A percentile compares a stretch with the other conserved stretches of the same genome.
phyloP scores from a whole-genome alignment of 2,113 vertebrate species.

The Saccopteryx leptura region DNA sequence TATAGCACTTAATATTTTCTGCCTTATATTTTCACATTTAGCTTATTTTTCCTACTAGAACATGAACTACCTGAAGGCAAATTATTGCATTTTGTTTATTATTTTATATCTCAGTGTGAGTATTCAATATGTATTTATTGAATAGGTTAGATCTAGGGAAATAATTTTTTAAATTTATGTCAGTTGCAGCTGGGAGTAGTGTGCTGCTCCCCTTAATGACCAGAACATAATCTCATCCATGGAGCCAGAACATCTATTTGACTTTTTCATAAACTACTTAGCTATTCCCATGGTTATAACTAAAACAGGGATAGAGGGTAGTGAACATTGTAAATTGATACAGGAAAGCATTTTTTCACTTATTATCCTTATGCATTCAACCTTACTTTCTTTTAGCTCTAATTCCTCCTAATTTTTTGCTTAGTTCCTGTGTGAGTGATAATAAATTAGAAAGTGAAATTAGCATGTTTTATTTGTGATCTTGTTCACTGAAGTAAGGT shows the following conservation, averaged over 20 bases:
- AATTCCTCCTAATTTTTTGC: slow-evolving; percentile 25
- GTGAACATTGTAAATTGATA: neutral
- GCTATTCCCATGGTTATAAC: neutral
- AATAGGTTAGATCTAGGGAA: neutral
- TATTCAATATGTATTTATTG: slow-evolving; percentile 33
- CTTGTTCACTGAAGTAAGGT: slow-evolving; percentile 14
- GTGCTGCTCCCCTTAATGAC: slow-evolving; percentile 2
- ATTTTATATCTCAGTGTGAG: slow-evolving; percentile 2
- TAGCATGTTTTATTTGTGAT: neutral
- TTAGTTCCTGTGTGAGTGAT: neutral
- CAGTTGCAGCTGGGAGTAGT: neutral
- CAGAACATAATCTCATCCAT: neutral
- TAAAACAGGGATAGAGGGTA: neutral
- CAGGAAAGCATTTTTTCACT: neutral
- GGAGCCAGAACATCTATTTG: neutral
- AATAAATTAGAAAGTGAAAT: slow-evolving; percentile 11
- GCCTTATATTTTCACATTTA: neutral
- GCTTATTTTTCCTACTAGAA: slow-evolving; percentile 14
- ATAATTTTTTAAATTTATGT: neutral
- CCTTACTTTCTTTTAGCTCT: slow-evolving; percentile 32
- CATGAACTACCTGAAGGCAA: slow-evolving; percentile 5
- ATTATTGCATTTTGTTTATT: slow-evolving; percentile 22
- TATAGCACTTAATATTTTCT: neutral
- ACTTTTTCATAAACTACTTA: neutral
- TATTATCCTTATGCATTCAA: neutral